Percentiles rank a stretch among this genome's conserved stretches.
Conservation (phyloP, 2,113 vertebrate genomes). For the Lepus europaeus region DNA sequence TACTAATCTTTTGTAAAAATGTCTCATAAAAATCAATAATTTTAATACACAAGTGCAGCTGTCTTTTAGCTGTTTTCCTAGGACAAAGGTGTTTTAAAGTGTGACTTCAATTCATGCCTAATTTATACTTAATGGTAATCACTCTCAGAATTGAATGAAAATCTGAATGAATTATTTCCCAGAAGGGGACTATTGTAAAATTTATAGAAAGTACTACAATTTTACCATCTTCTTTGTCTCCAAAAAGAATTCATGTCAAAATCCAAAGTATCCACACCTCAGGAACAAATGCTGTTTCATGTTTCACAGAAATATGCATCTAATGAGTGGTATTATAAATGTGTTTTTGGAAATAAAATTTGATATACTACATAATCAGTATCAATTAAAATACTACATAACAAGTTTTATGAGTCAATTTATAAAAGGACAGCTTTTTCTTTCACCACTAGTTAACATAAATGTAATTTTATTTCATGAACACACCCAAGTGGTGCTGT, state of each 20-base stretch:
- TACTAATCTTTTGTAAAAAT: not conserved
- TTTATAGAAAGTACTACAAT: not conserved
- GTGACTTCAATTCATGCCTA: not conserved
- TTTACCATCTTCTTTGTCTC: constrained; percentile 12
- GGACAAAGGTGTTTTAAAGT: constrained; percentile 38
- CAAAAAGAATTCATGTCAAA: constrained; percentile 64
- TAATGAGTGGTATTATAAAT: not conserved
- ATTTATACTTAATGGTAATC: constrained; percentile 30
- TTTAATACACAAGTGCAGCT: not conserved
- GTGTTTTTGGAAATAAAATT: constrained; percentile 49
- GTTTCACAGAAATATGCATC: not conserved
- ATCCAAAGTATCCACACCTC: not conserved
- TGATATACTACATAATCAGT: constrained; percentile 19
- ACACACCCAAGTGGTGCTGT: not conserved
- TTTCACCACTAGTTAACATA: constrained; percentile 42
- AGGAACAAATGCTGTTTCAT: constrained; percentile 25
- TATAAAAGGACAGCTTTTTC: constrained; percentile 36
- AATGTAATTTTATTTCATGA: constrained; percentile 41
- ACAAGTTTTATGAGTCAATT: constrained; percentile 16
- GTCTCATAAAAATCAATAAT: constrained; percentile 41
- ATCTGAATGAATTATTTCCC: constrained; percentile 26
- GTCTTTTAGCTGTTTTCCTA: constrained; percentile 33
- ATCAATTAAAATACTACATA: not conserved
- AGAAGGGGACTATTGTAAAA: constrained; percentile 32
- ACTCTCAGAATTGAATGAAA: constrained; percentile 39